These are phyloP conservation scores for Mesocentrotus franciscanus DNA, from an alignment of 53 echinoderm and acorn worm species.

Conservation along the genomic window DNA sequence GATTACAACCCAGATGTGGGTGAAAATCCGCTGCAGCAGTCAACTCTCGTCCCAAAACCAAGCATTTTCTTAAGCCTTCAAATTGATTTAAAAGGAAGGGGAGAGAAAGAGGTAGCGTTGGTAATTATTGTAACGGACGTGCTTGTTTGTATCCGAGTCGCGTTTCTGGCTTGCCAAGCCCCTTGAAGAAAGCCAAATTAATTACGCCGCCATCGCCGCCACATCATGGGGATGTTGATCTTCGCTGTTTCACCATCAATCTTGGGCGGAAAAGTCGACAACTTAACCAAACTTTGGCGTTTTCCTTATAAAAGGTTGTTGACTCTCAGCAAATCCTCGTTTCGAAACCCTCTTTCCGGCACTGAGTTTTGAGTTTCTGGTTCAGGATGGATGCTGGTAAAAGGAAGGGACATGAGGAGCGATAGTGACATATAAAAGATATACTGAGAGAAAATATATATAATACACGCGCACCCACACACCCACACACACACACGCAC, in stretches of 20 bases:
- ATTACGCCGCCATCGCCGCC: conserved; percentile 63
- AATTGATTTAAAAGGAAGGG: conserved; percentile 12
- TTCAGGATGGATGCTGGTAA: background rate
- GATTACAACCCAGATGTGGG: conserved; percentile 19
- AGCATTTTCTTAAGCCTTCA: background rate
- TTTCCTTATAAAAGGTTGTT: conserved; percentile 40
- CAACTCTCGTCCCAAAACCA: background rate
- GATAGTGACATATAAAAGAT: background rate
- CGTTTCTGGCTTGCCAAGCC: conserved; percentile 41
- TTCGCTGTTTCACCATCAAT: conserved; percentile 56
- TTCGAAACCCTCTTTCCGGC: conserved; percentile 63
- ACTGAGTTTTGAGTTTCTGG: conserved; percentile 35
- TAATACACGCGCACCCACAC: too few relatives aligned
- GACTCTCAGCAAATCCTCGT: conserved; percentile 48
- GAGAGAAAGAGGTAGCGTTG: conserved; percentile 18
- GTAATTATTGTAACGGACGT: conserved; percentile 65
- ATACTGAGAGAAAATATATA: background rate
- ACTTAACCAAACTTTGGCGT: conserved; percentile 56
- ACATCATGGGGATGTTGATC: conserved; percentile 42
- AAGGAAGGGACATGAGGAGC: background rate
- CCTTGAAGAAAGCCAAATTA: conserved; percentile 61
- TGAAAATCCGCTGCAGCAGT: background rate
- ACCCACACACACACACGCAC: background rate
- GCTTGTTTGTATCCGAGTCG: conserved; percentile 56
- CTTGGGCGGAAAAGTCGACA: conserved; percentile 63